phyloP scores from a whole-genome alignment of 2,797 vertebrate genomes.

The Gadopsis bispinosus region DNA sequence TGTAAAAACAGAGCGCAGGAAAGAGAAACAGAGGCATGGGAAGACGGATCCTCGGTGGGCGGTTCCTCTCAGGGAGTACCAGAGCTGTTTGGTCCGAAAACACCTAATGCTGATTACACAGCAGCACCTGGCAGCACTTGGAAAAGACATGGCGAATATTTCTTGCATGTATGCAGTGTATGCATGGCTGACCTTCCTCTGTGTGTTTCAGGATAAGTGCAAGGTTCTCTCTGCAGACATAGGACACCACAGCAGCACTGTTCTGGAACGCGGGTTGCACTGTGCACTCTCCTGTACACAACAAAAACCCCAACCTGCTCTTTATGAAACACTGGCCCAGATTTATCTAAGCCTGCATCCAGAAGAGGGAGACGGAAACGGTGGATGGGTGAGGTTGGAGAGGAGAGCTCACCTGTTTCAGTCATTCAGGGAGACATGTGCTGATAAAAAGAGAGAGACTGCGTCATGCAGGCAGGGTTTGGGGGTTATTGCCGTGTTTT shows the following conservation, averaged over 20 bases:
- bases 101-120: constrained; percentile 59
- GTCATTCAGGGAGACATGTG: constrained; percentile 7
- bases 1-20: not conserved
- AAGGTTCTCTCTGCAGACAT: constrained; percentile 35
- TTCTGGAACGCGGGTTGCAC: constrained; percentile 40
- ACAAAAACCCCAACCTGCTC: constrained; percentile 22
- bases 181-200: not conserved
- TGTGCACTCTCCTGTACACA: not conserved
- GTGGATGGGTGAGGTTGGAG: not conserved
- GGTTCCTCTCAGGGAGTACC: too few relatives aligned
- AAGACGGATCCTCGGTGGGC: not conserved
- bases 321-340: constrained; percentile 11
- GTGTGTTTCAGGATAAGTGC: constrained; percentile 34
- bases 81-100: too few relatives aligned
- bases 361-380: constrained; percentile 1
- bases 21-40: constrained; percentile 4
- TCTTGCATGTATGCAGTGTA: not conserved
- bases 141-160: not conserved
- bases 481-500: constrained; percentile 8
- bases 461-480: constrained; percentile 22
- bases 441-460: not conserved
- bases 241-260: constrained; percentile 13
- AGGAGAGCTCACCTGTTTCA: constrained; percentile 15
- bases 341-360: constrained; percentile 14
- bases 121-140: constrained; percentile 54